Evolutionary conservation across 2,113 vertebrate species (phyloP).

Genomic region (Nicator chloris): DNA sequence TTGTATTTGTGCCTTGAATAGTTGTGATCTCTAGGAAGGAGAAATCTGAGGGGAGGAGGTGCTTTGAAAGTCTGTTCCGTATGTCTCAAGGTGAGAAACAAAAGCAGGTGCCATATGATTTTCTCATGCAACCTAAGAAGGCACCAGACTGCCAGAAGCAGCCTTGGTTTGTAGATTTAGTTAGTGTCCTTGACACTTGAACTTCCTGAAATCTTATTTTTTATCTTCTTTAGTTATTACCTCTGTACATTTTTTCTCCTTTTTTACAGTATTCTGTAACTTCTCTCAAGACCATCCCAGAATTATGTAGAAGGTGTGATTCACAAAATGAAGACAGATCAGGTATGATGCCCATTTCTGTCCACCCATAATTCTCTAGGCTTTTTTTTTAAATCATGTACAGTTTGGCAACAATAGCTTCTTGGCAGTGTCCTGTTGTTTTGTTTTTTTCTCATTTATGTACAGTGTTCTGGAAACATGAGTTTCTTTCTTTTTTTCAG

Average conservation of each 20-base stretch:
- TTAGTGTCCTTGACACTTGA: not conserved
- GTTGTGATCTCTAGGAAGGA: not conserved
- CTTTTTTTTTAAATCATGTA: not conserved
- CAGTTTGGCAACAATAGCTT: not conserved
- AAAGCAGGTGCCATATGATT: not conserved
- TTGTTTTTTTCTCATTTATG: constrained; percentile 47
- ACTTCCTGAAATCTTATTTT: not conserved
- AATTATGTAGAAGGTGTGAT: constrained; percentile 91
- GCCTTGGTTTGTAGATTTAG: not conserved
- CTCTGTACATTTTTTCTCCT: not conserved
- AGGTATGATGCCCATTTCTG: constrained; percentile 71
- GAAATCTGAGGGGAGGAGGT: not conserved
- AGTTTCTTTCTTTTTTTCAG: not conserved
- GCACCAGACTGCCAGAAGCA: not conserved
- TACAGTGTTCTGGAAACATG: constrained; percentile 33
- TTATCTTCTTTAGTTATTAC: not conserved
- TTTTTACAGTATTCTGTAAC: constrained; percentile 87
- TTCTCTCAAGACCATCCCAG: constrained; percentile 93
- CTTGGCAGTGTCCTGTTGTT: not conserved
- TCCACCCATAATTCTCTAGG: not conserved
- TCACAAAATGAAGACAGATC: constrained; percentile 86
- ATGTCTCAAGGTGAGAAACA: not conserved
- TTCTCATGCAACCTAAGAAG: not conserved
- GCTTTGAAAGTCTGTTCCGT: not conserved
- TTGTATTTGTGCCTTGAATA: not conserved